These are phyloP conservation scores for Pammene fasciana DNA, from an alignment of 2,888 invertebrate species.

Conservation along the genomic window DNA sequence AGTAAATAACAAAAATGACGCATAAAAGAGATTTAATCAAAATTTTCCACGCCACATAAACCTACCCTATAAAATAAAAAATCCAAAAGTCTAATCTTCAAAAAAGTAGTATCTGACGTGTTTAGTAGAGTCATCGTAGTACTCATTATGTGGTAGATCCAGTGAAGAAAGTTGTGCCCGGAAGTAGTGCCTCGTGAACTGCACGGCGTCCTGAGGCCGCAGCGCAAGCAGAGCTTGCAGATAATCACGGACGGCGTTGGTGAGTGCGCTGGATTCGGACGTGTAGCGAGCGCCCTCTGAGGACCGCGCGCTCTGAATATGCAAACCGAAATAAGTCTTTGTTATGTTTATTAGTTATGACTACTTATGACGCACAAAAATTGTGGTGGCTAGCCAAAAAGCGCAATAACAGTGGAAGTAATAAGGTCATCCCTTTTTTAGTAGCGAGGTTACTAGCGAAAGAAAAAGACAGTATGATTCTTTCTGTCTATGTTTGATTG, in stretches of 20 bases:
- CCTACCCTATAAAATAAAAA: slow-evolving; percentile 3
- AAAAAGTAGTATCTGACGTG: slow-evolving; percentile 76
- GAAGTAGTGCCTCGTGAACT: slow-evolving; percentile 84
- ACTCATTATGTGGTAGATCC: slow-evolving; percentile 77
- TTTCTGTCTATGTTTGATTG: no score
- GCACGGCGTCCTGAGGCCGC: slow-evolving; percentile 81
- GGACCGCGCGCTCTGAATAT: slow-evolving; percentile 68
- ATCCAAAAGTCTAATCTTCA: slow-evolving; percentile 60
- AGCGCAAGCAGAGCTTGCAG: slow-evolving; percentile 83
- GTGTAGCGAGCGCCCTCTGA: slow-evolving; percentile 83
- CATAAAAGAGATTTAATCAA: slow-evolving; percentile 3
- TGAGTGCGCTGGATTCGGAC: slow-evolving; percentile 82
- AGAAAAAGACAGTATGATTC: no score
- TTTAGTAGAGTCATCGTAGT: slow-evolving; percentile 70
- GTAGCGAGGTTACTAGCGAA: no score
- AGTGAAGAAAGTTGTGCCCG: slow-evolving; percentile 73
- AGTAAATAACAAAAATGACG: neutral
- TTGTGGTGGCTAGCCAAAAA: no score
- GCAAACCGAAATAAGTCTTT: neutral
- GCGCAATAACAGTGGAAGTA: no score
- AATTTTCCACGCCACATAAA: neutral
- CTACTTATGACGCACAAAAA: no score
- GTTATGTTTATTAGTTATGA: neutral
- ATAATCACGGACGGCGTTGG: slow-evolving; percentile 84
- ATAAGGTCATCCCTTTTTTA: no score